Base-by-base conservation (phyloP, 2,888 invertebrate species). In the Epsilonema sp. region DNA sequence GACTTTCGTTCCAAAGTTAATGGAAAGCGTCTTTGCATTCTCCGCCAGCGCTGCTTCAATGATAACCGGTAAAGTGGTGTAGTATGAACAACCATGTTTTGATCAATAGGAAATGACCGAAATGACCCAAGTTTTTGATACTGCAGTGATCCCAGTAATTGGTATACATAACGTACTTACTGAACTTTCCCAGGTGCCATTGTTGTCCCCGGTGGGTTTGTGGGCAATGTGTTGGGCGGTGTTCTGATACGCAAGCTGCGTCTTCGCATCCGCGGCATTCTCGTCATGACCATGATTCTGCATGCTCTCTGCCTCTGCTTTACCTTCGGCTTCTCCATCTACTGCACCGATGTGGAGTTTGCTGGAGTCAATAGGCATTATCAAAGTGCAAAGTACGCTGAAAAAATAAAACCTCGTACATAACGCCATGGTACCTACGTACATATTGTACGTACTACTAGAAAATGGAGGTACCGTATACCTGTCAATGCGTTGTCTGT, bases 191-290 rank as follows among this genome's bases (percentile, higher is more conserved):
- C 22, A 39, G 39, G 39, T 58, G 61, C 60, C 4, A 54, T 60
- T 13, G 56, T 63, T 5, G 61, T 62, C 44, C 60, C 63, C 47
- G 59, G 58, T 4, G 62, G 61, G 1, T 62, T 63, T 2, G 55
- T 55, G 2, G 62, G 62, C 37, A 62, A 63, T 4, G 55, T 62
- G 55, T 46, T 62, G 26, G 62, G 62, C 19, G 62, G 62, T 40
- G 54, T 56, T 16, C 49, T 60, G 19, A 60, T 63, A 36, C 46
- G 60, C 19, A 54, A 60, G 40, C 39, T 61, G 47, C 57, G 58
- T 44, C 51, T 62, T 23, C 62, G 60, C 52, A 60, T 62, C 19
- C 56, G 56, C 26, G 62, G 62, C 26, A 63, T 62, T 59, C 53
- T 62, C 44, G 58, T 61, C 48, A 56, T 62, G 58, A 59, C 61